Conservation (phyloP, 2,113 vertebrate genomes). For the Gallinago paraguaiae region DNA sequence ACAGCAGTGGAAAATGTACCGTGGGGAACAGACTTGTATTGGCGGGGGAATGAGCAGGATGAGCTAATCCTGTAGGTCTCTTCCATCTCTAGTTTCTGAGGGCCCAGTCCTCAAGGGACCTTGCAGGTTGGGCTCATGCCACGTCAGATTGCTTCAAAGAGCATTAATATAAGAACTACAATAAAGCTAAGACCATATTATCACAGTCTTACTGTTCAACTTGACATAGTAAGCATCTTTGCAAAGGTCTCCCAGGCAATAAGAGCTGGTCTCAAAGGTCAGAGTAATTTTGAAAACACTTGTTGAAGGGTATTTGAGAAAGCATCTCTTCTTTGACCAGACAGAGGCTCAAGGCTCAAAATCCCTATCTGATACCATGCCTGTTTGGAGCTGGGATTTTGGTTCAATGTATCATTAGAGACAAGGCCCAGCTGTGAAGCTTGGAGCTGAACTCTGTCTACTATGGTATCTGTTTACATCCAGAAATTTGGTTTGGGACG, state of each 20-base stretch:
- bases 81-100: slow-evolving; percentile 59
- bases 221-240: not conserved
- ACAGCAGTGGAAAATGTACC: slow-evolving; percentile 69
- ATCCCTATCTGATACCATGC: not conserved
- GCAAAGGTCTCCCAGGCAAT: not conserved
- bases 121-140: not conserved
- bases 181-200: not conserved
- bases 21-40: slow-evolving; percentile 59
- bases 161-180: not conserved
- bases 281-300: not conserved
- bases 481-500: slow-evolving; percentile 8
- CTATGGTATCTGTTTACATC: slow-evolving; percentile 42
- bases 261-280: not conserved
- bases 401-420: not conserved
- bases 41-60: slow-evolving; percentile 52
- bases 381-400: slow-evolving; percentile 11
- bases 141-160: not conserved
- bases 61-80: slow-evolving; percentile 65
- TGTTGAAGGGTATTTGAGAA: not conserved
- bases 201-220: not conserved
- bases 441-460: slow-evolving; percentile 29
- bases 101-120: slow-evolving; percentile 46
- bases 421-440: slow-evolving; percentile 39
- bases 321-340: not conserved
- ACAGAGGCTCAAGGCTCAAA: not conserved